Evolutionary conservation across 30 jellyfish, hydroid and myxozoan species (phyloP).

Genomic region (Aurelia sp.): DNA sequence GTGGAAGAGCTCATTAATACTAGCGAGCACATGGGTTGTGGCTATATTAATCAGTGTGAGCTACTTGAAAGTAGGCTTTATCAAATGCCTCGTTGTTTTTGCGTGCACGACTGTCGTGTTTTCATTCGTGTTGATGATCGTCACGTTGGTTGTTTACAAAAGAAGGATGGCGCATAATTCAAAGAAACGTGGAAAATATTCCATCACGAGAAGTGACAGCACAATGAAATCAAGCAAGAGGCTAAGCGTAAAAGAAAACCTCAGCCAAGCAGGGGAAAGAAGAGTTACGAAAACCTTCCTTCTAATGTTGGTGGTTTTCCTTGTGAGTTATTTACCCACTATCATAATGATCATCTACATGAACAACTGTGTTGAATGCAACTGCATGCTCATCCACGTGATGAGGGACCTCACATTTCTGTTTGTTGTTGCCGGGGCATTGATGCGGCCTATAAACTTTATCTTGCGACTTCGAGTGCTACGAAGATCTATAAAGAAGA

Average conservation of each 20-base stretch:
- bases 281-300: conserved; percentile 79
- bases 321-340: conserved; percentile 73
- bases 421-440: conserved; percentile 76
- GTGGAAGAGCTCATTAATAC: conserved; percentile 54
- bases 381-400: conserved; percentile 71
- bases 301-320: conserved; percentile 77
- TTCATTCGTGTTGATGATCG: conserved; percentile 61
- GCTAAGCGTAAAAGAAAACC: conserved; percentile 38
- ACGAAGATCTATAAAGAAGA: conserved; percentile 36
- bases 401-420: conserved; percentile 80
- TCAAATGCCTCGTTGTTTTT: conserved; percentile 72
- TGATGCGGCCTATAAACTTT: conserved; percentile 76
- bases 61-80: conserved; percentile 70
- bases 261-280: conserved; percentile 65
- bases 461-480: conserved; percentile 59
- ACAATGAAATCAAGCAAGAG: conserved; percentile 17
- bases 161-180: conserved; percentile 36
- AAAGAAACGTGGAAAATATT: conserved; percentile 51
- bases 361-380: conserved; percentile 74
- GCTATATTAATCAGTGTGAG: conserved; percentile 50
- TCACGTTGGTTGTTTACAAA: conserved; percentile 67
- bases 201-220: conserved; percentile 56
- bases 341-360: conserved; percentile 73
- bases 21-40: conserved; percentile 58
- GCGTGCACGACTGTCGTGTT: conserved; percentile 82